Percentiles rank a stretch among this genome's conserved stretches.
Conservation (phyloP, 2,797 vertebrate species). For the Siniperca obscura region DNA sequence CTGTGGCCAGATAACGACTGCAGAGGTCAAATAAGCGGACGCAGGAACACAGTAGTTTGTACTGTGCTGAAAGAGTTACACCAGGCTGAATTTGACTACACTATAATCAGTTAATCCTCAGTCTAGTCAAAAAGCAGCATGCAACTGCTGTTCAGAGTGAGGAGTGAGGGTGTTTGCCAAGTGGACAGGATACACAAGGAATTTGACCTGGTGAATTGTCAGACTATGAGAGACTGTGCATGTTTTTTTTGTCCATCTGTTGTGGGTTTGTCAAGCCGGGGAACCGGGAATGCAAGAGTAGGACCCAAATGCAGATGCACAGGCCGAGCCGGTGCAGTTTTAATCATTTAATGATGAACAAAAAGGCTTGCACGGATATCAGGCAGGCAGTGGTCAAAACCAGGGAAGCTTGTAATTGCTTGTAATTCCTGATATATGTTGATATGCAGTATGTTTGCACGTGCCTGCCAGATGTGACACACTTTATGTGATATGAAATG, state of each 20-base stretch:
- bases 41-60: background rate
- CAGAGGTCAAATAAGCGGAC: slow-evolving; percentile 1
- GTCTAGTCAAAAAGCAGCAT: slow-evolving; percentile 35
- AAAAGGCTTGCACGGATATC: too few species aligned
- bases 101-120: slow-evolving; percentile 14
- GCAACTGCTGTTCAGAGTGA: background rate
- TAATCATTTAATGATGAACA: too few species aligned
- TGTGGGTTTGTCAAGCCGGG: too few species aligned
- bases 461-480: too few species aligned
- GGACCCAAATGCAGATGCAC: too few species aligned
- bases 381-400: too few species aligned
- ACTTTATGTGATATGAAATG: too few species aligned
- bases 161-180: background rate
- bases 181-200: background rate
- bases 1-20: slow-evolving; percentile 1
- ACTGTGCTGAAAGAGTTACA: background rate
- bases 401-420: too few species aligned
- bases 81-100: background rate
- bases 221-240: slow-evolving; percentile 19
- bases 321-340: too few species aligned
- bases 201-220: slow-evolving; percentile 19
- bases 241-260: background rate
- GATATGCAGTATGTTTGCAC: too few species aligned
- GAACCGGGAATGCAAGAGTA: too few species aligned
- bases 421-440: too few species aligned